Evolutionary conservation across 2,797 vertebrate species (phyloP).

Genomic region (Muraenolepis orangiensis): DNA sequence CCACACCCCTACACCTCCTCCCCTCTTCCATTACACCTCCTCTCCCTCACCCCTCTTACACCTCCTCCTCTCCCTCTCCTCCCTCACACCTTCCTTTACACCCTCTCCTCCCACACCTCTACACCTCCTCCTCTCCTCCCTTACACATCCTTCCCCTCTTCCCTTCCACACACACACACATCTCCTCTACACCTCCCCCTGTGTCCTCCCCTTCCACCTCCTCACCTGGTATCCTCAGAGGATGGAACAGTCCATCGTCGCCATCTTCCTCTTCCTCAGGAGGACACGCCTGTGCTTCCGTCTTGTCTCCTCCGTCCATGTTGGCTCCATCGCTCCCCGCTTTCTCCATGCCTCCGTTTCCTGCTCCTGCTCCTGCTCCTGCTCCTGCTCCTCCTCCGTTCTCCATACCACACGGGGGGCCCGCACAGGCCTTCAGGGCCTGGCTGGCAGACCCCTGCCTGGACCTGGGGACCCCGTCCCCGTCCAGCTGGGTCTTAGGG

Average conservation of each 20-base stretch:
- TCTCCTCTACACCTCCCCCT: not conserved
- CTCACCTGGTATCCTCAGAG: constrained; percentile 72
- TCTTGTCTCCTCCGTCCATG: constrained; percentile 39
- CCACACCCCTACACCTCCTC: not conserved
- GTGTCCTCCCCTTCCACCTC: not conserved
- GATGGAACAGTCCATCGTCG: constrained; percentile 64
- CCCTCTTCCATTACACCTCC: not conserved
- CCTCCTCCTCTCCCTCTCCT: not conserved
- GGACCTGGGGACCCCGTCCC: constrained; percentile 38
- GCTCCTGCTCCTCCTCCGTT: constrained; percentile 67
- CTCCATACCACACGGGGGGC: constrained; percentile 67
- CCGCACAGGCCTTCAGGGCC: constrained; percentile 56
- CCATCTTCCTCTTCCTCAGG: constrained; percentile 56
- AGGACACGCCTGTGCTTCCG: constrained; percentile 31
- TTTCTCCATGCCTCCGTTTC: constrained; percentile 42
- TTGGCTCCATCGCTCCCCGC: constrained; percentile 58
- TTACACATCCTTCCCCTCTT: too few species aligned
- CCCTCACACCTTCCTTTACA: not conserved
- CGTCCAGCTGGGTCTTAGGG: constrained; percentile 48
- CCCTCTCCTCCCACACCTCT: not conserved
- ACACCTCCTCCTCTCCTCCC: not conserved
- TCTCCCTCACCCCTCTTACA: too few species aligned
- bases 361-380: constrained; percentile 41
- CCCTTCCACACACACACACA: not conserved
- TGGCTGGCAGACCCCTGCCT: constrained; percentile 50